A percentile compares a stretch with the other conserved stretches of the same genome.
Evolutionary conservation across 2,888 invertebrate species (phyloP).

Genomic region (Acleris emargana): DNA sequence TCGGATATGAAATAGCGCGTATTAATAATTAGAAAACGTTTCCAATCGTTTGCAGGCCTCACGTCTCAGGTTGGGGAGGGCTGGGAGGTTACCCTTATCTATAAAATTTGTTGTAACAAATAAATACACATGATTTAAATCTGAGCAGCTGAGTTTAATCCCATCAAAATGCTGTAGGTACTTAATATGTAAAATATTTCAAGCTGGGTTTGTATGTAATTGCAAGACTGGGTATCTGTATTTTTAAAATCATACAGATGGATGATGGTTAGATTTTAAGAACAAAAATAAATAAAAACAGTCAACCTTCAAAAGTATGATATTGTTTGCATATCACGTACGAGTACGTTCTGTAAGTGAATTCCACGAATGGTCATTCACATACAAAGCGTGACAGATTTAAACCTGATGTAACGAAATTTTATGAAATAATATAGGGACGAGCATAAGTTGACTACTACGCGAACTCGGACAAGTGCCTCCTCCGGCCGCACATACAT

Average conservation of each 20-base stretch:
- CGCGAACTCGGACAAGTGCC: conserved; percentile 42
- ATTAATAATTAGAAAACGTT: not conserved
- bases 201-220: not conserved
- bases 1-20: too few relatives aligned
- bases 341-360: too few relatives aligned
- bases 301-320: too few relatives aligned
- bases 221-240: too few relatives aligned
- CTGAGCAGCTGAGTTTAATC: not conserved
- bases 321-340: too few relatives aligned
- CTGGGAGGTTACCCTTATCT: not conserved
- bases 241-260: too few relatives aligned
- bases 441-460: conserved; percentile 17
- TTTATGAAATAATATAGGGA: not conserved
- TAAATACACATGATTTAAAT: not conserved
- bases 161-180: too few relatives aligned
- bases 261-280: too few relatives aligned
- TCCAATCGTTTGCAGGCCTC: not conserved
- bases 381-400: too few relatives aligned
- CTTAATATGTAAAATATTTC: not conserved
- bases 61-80: not conserved
- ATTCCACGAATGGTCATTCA: too few relatives aligned
- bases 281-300: too few relatives aligned
- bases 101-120: not conserved
- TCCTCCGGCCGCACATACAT: conserved; percentile 50
- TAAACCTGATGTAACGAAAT: too few relatives aligned